Evolutionary conservation across 2,113 vertebrate genomes (phyloP).

Genomic region (Onychostoma macrolepis): DNA sequence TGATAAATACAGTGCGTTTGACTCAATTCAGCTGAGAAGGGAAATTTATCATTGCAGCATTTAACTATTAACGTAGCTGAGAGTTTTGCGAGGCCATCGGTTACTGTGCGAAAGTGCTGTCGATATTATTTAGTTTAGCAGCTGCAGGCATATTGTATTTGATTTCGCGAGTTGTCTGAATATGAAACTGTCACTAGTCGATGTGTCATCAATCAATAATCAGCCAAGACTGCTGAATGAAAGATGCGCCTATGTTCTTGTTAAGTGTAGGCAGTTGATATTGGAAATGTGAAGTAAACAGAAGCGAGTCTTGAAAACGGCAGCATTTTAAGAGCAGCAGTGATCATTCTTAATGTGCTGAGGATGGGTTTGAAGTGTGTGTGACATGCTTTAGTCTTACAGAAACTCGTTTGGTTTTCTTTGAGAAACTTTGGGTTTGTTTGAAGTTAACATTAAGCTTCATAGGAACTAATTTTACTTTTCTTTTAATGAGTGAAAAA

Average conservation of each 20-base stretch:
- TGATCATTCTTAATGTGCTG: neutral
- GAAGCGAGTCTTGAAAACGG: neutral
- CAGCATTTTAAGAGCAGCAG: neutral
- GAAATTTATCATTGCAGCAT: neutral
- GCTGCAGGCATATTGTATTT: neutral
- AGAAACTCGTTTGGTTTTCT: neutral
- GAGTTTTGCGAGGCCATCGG: neutral
- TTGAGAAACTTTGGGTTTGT: slow-evolving; percentile 2
- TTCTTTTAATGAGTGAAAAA: no score
- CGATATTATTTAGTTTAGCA: neutral
- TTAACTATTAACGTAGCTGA: neutral
- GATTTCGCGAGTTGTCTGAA: neutral
- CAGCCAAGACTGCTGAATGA: neutral
- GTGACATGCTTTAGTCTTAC: neutral
- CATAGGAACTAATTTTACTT: neutral
- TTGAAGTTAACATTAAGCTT: neutral
- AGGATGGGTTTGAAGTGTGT: neutral
- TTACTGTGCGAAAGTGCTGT: neutral
- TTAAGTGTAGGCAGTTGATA: neutral
- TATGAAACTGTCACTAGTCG: neutral
- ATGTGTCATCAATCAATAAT: neutral
- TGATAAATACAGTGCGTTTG: neutral
- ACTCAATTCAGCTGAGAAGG: neutral
- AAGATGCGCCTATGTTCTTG: neutral
- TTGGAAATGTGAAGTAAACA: neutral